These are phyloP conservation scores for Chrysopilus asiliformis DNA, from an alignment of 2,888 invertebrate species.

Conservation along the genomic window DNA sequence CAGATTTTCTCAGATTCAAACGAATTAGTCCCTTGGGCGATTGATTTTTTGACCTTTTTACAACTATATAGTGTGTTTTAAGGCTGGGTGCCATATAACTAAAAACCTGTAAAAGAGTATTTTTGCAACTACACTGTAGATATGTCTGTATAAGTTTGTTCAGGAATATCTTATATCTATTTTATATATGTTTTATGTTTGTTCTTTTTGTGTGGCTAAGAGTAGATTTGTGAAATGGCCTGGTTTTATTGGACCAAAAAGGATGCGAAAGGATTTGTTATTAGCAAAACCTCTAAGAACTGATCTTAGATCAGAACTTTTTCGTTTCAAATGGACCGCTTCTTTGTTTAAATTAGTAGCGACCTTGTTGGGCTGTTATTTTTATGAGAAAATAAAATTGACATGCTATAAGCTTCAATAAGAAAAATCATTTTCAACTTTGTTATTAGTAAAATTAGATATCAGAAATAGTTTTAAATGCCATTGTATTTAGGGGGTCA, in stretches of 20 bases:
- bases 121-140: background rate
- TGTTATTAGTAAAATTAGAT: too few species aligned
- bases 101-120: background rate
- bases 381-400: too few species aligned
- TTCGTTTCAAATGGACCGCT: background rate
- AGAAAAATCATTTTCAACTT: too few species aligned
- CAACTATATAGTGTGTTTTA: conserved; percentile 12
- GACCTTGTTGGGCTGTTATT: too few species aligned
- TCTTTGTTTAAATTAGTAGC: too few species aligned
- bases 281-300: conserved; percentile 16
- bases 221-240: conserved; percentile 17
- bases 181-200: conserved; percentile 5
- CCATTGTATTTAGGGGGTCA: too few species aligned
- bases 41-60: conserved; percentile 37
- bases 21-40: conserved; percentile 37
- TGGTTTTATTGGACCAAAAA: conserved; percentile 16
- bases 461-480: too few species aligned
- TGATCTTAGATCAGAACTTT: conserved; percentile 12
- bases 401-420: too few species aligned
- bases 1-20: conserved; percentile 38
- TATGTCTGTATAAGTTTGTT: too few species aligned
- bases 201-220: conserved; percentile 4
- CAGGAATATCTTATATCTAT: background rate
- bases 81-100: background rate
- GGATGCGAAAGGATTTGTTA: conserved; percentile 15